Conservation (phyloP, 37 sponge, comb jelly and placozoan species). For the Beroe ovata region DNA sequence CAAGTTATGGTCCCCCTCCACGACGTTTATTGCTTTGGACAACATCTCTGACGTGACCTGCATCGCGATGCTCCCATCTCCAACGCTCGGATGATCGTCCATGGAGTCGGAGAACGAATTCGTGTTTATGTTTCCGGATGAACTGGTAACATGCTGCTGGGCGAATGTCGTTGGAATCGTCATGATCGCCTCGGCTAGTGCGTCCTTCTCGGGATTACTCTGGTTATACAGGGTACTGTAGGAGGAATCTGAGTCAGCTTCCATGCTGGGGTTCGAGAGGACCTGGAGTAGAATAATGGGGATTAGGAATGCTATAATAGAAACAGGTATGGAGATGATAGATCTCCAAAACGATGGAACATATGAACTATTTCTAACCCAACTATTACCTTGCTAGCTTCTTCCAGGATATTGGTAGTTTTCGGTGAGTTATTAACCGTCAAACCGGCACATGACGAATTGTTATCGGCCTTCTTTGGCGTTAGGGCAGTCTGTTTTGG, state of each 20-base stretch:
- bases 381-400: conserved; percentile 57
- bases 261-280: conserved; percentile 27
- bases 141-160: background rate
- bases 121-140: conserved; percentile 2
- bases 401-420: conserved; percentile 62
- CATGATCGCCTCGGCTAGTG: conserved; percentile 51
- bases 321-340: too few species aligned
- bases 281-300: too few species aligned
- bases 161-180: conserved; percentile 52
- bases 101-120: background rate
- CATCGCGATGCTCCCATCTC: conserved; percentile 12
- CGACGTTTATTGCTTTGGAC: conserved; percentile 48
- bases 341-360: too few species aligned
- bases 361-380: too few species aligned
- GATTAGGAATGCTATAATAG: too few species aligned
- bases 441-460: background rate
- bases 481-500: conserved; percentile 1
- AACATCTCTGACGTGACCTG: conserved; percentile 54
- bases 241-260: background rate
- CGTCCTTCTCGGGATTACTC: conserved; percentile 6
- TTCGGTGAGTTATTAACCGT: conserved; percentile 19
- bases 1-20: conserved; percentile 65
- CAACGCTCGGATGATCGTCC: background rate
- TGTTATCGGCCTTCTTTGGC: conserved; percentile 12
- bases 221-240: conserved; percentile 1